phyloP scores from a whole-genome alignment of 2,113 vertebrate genomes.

The Microtus oregoni region DNA sequence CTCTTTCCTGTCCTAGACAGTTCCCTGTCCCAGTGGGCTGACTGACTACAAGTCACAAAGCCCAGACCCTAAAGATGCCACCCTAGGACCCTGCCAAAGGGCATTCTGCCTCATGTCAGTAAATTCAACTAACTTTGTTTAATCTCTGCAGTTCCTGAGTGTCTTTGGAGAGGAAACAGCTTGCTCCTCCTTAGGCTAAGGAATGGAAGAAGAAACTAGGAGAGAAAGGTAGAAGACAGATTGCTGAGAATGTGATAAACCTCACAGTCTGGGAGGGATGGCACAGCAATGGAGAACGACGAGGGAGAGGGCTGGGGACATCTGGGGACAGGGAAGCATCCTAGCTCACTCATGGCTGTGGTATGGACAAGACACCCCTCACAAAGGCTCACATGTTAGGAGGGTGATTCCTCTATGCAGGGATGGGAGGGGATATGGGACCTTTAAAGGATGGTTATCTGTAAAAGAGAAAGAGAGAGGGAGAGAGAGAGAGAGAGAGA shows the following conservation, averaged over 20 bases:
- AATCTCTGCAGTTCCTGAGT: background rate
- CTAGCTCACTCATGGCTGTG: background rate
- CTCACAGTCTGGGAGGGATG: background rate
- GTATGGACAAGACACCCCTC: background rate
- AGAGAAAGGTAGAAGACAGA: background rate
- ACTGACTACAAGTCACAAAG: background rate
- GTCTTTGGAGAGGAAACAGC: background rate
- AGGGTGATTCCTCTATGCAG: background rate
- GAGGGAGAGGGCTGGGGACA: background rate
- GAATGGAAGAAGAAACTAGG: background rate
- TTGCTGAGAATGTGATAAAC: background rate
- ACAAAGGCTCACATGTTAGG: background rate
- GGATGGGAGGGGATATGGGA: background rate
- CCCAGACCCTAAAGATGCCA: background rate
- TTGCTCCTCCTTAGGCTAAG: background rate
- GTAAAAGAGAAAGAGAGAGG: too few species aligned
- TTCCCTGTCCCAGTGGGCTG: background rate
- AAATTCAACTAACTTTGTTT: background rate
- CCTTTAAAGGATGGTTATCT: background rate
- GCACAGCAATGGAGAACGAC: background rate
- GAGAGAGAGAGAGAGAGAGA: accelerated
- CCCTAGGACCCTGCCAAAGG: background rate
- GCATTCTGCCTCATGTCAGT: background rate
- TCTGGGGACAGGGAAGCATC: background rate
- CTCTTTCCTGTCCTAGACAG: background rate